These are phyloP conservation scores for Clupea harengus DNA, from an alignment of 2,113 vertebrate species.

Conservation along the genomic window DNA sequence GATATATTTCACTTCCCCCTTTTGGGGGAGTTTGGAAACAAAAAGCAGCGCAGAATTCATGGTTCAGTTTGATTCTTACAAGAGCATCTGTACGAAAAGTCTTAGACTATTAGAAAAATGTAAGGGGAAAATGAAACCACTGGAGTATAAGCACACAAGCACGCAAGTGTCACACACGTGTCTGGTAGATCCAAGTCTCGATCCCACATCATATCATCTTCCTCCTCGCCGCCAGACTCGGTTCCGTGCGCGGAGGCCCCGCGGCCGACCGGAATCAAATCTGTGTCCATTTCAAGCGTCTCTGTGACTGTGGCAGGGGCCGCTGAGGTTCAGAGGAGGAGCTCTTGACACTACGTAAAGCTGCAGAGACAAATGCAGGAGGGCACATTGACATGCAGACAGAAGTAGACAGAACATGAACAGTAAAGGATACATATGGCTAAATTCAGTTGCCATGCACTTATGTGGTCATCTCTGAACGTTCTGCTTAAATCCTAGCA, in stretches of 20 bases:
- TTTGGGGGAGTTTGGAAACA: neutral
- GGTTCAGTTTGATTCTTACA: too few relatives aligned
- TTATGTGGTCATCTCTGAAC: too few relatives aligned
- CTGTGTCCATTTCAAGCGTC: constrained; percentile 24
- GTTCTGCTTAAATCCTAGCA: too few relatives aligned
- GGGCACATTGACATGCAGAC: too few relatives aligned
- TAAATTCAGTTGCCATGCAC: too few relatives aligned
- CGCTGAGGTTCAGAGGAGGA: neutral
- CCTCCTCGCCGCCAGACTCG: constrained; percentile 36
- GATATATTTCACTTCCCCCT: neutral
- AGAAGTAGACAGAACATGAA: too few relatives aligned
- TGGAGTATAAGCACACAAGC: neutral
- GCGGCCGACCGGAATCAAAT: constrained; percentile 33
- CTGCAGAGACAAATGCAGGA: too few relatives aligned
- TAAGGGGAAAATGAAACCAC: too few relatives aligned
- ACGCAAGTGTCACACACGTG: neutral
- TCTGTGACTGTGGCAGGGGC: neutral
- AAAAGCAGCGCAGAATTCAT: neutral
- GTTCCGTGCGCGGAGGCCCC: constrained; percentile 44
- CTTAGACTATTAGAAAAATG: neutral
- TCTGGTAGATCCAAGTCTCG: neutral
- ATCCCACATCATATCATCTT: constrained; percentile 17
- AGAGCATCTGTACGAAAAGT: neutral
- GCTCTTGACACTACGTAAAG: too few relatives aligned
- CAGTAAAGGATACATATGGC: too few relatives aligned